Evolutionary conservation across 2,888 invertebrate genomes (phyloP).

Genomic region (Galeopsomyia nigrocyanea): DNA sequence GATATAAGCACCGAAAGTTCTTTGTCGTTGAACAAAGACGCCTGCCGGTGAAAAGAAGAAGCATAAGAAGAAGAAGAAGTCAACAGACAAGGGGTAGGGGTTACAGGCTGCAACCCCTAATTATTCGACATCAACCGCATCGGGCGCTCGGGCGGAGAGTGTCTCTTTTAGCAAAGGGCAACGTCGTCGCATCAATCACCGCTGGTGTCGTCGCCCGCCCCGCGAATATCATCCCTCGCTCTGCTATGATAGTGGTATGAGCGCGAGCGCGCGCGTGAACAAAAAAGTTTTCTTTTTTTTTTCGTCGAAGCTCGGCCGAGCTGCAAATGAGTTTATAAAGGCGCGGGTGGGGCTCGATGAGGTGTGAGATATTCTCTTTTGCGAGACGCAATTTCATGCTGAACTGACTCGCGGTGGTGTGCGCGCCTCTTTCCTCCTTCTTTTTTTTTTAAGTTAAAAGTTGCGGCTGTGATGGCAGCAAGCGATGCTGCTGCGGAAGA

Average conservation of each 20-base stretch:
- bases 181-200: constrained; percentile 45
- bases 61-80: background rate
- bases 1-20: no score
- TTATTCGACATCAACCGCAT: constrained; percentile 41
- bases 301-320: constrained; percentile 48
- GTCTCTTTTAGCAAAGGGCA: constrained; percentile 1
- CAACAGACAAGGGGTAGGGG: background rate
- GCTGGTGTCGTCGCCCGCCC: constrained; percentile 51
- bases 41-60: no score
- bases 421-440: no score
- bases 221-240: constrained; percentile 59
- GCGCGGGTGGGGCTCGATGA: constrained; percentile 48
- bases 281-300: no score
- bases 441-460: no score
- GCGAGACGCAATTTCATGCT: constrained; percentile 37
- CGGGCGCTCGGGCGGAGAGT: constrained; percentile 9
- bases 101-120: constrained; percentile 31
- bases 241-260: no score
- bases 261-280: no score
- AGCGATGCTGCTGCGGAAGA: no score
- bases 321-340: constrained; percentile 69
- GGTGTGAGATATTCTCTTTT: constrained; percentile 10
- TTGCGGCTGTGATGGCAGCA: no score
- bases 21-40: no score
- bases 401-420: constrained; percentile 5